Evolutionary conservation across 1,140 invertebrate genomes (phyloP).

Genomic region (Archivesica marissinica): DNA sequence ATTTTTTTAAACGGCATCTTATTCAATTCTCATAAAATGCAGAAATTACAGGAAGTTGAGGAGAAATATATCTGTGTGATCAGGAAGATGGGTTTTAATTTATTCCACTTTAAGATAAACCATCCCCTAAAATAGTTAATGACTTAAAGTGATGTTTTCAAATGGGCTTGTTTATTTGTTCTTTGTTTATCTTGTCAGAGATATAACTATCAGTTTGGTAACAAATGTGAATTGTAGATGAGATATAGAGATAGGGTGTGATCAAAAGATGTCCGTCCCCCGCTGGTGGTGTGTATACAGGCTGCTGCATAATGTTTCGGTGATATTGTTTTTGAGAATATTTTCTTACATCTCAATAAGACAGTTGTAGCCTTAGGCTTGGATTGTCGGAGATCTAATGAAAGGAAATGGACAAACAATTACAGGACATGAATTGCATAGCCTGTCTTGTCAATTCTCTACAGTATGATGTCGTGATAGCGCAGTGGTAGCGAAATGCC

Average conservation of each 20-base stretch:
- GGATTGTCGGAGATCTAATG: not conserved
- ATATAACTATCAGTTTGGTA: too few species aligned
- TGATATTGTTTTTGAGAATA: not conserved
- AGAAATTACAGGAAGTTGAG: too few species aligned
- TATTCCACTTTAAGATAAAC: constrained; percentile 5
- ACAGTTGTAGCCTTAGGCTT: not conserved
- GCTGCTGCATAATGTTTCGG: too few species aligned
- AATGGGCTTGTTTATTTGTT: not conserved
- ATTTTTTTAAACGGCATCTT: too few species aligned
- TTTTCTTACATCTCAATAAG: not conserved
- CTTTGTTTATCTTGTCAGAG: not conserved
- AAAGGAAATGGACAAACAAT: not conserved
- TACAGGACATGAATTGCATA: too few species aligned
- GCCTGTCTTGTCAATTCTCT: too few species aligned
- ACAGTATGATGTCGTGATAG: too few species aligned
- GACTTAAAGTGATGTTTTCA: not conserved
- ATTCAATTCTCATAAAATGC: too few species aligned
- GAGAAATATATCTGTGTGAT: too few species aligned
- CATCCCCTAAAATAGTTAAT: not conserved
- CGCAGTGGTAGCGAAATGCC: too few species aligned
- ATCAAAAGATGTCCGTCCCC: not conserved
- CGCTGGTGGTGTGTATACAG: too few species aligned
- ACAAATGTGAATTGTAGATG: not conserved
- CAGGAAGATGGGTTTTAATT: not conserved
- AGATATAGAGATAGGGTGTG: not conserved